Evolutionary conservation across 2,113 vertebrate species (phyloP).

Genomic region (Prolemur simus): DNA sequence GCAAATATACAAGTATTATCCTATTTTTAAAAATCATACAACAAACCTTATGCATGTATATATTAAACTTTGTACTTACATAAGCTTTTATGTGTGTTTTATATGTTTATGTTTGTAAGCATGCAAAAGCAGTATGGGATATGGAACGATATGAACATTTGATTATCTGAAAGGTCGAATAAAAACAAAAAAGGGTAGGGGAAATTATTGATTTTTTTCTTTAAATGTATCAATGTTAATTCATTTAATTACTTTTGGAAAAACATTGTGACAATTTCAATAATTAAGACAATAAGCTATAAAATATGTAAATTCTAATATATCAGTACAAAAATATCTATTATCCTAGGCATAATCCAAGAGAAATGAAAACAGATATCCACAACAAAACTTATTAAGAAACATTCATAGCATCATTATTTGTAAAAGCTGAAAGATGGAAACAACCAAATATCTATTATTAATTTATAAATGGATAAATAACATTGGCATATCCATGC

Average conservation of each 20-base stretch:
- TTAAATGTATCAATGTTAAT: background rate
- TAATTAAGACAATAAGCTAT: background rate
- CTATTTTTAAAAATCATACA: background rate
- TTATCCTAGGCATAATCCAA: background rate
- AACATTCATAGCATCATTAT: background rate
- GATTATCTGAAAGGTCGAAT: background rate
- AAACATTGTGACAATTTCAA: background rate
- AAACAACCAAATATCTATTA: background rate
- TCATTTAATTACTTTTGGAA: background rate
- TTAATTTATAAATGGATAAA: background rate
- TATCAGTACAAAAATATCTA: background rate
- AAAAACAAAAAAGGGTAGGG: background rate
- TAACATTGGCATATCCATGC: background rate
- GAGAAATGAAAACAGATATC: background rate
- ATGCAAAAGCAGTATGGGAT: background rate
- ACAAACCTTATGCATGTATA: background rate
- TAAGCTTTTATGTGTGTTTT: background rate
- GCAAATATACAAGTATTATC: background rate
- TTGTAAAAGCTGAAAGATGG: background rate
- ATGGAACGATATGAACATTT: background rate
- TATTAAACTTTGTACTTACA: background rate
- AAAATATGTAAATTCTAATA: background rate
- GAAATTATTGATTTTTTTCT: background rate
- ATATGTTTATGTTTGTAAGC: background rate
- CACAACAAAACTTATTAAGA: background rate